Conservation (phyloP, 2,797 vertebrate genomes). For the Poeciliopsis paucimaculata region DNA sequence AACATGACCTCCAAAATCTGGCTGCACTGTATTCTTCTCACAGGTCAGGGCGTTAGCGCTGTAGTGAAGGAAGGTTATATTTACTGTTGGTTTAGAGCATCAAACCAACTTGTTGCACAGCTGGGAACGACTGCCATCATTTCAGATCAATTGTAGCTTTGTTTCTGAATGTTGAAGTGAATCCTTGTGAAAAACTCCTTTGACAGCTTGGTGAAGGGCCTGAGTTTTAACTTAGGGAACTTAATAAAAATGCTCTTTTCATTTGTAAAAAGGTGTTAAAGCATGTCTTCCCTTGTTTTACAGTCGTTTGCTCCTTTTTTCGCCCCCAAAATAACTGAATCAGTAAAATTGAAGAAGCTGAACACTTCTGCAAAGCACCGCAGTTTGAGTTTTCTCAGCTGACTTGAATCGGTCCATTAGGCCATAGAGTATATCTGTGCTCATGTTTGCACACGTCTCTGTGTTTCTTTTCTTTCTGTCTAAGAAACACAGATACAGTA, state of each 20-base stretch:
- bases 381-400: not conserved
- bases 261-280: not conserved
- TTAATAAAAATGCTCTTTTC: not conserved
- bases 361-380: not conserved
- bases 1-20: not conserved
- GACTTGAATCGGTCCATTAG: not conserved
- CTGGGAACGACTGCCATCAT: not conserved
- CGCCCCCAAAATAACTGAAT: not conserved
- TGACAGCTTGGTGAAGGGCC: not conserved
- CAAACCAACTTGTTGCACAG: not conserved
- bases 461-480: not conserved
- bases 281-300: not conserved
- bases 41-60: not conserved
- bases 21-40: not conserved
- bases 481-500: not conserved
- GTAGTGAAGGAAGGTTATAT: not conserved
- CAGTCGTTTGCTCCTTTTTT: not conserved
- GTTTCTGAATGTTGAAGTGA: not conserved
- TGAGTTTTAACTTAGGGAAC: not conserved
- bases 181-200: not conserved
- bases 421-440: not conserved
- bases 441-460: not conserved
- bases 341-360: not conserved
- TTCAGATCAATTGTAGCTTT: not conserved
- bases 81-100: not conserved